Conservation (phyloP, 2,797 vertebrate genomes). For the Gorsachius magnificus region DNA sequence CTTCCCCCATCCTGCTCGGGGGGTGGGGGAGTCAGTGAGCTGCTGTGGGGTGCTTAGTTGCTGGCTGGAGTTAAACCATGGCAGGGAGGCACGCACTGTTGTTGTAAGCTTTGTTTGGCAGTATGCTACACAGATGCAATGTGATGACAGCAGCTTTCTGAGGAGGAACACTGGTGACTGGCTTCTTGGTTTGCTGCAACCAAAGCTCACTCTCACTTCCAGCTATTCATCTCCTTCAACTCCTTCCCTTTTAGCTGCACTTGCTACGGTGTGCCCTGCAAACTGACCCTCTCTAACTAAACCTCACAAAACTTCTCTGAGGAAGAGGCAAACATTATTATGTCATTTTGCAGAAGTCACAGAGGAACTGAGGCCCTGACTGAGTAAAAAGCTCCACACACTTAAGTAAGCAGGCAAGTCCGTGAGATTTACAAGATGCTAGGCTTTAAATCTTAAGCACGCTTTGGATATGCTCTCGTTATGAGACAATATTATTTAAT, state of each 20-base stretch:
- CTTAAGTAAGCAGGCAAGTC: neutral
- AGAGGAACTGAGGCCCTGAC: neutral
- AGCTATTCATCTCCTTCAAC: neutral
- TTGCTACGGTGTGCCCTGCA: neutral
- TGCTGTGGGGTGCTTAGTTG: neutral
- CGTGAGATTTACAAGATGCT: neutral
- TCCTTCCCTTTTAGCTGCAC: neutral
- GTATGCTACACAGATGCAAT: neutral
- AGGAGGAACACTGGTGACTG: neutral
- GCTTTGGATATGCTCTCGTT: neutral
- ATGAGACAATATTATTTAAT: neutral
- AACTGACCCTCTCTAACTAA: neutral
- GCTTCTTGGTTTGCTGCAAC: neutral
- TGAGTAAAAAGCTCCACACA: neutral
- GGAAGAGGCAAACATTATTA: neutral
- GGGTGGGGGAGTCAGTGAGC: neutral
- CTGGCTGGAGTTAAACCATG: neutral
- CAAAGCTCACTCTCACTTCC: neutral
- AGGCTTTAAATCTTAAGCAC: neutral
- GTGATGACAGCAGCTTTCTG: neutral
- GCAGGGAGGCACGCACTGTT: neutral
- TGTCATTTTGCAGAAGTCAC: neutral
- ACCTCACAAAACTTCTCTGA: neutral
- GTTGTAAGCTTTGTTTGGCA: neutral
- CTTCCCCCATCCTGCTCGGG: neutral